Percentiles rank a stretch among this genome's conserved stretches.
phyloP scores from a whole-genome alignment of 1,140 invertebrate genomes.

The Sitophilus oryzae region DNA sequence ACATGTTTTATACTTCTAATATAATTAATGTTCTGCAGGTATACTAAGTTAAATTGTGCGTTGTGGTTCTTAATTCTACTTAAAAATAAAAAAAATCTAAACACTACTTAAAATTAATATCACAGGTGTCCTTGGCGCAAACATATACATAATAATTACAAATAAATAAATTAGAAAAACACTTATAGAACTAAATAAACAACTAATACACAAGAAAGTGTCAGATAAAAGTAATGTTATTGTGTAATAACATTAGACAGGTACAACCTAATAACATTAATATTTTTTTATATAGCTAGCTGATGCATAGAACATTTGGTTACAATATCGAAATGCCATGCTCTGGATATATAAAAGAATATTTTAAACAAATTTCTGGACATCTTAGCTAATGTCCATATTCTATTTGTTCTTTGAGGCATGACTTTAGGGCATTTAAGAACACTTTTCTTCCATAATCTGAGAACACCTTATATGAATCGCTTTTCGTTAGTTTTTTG shows the following conservation, averaged over 20 bases:
- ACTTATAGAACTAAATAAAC: slow-evolving; percentile 4
- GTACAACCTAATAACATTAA: neutral
- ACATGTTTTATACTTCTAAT: neutral
- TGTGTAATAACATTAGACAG: slow-evolving; percentile 13
- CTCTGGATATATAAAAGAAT: slow-evolving; percentile 10
- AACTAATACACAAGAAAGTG: neutral
- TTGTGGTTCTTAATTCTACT: neutral
- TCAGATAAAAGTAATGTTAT: slow-evolving; percentile 14
- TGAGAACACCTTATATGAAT: slow-evolving; percentile 31
- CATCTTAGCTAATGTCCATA: slow-evolving; percentile 25
- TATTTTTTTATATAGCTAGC: slow-evolving; percentile 2
- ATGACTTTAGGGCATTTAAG: slow-evolving; percentile 26
- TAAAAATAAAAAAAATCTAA: neutral
- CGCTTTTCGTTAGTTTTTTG: slow-evolving; percentile 25
- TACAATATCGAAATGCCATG: slow-evolving; percentile 2
- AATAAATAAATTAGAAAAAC: slow-evolving; percentile 3
- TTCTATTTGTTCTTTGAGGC: slow-evolving; percentile 29
- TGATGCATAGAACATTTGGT: neutral
- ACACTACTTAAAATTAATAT: neutral
- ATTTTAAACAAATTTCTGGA: neutral
- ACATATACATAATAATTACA: neutral
- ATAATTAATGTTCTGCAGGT: neutral
- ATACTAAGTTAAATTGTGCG: neutral
- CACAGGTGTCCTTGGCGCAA: slow-evolving; percentile 1
- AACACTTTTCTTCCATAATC: slow-evolving; percentile 34